phyloP scores from a whole-genome alignment of 2,797 vertebrate genomes.

The Yasuhikotakia modesta region DNA sequence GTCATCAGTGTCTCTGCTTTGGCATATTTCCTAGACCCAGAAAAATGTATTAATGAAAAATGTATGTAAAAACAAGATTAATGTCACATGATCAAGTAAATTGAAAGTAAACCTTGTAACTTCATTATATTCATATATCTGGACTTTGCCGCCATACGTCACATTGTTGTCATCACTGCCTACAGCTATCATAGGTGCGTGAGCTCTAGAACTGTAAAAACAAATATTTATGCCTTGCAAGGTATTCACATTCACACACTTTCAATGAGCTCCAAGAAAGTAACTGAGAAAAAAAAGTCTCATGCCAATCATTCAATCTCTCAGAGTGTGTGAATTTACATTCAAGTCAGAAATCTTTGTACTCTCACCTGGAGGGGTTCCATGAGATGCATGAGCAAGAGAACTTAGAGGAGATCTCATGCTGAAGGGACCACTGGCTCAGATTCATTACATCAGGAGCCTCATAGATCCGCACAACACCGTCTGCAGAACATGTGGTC shows the following conservation, averaged over 20 bases:
- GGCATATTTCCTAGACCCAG: constrained; percentile 92
- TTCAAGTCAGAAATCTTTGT: not conserved
- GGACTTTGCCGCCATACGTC: constrained; percentile 90
- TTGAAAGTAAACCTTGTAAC: constrained; percentile 83
- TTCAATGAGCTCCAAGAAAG: no score
- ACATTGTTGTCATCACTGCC: constrained; percentile 93
- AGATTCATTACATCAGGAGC: constrained; percentile 98
- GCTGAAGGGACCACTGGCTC: constrained; percentile 96
- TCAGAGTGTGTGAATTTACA: not conserved
- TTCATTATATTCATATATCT: constrained; percentile 97
- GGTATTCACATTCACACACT: no score
- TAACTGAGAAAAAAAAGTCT: no score
- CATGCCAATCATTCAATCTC: not conserved
- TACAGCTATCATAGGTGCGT: constrained; percentile 94
- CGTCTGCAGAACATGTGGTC: constrained; percentile 94
- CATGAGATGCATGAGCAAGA: constrained; percentile 99
- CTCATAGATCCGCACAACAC: constrained; percentile 94
- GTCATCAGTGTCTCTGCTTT: constrained; percentile 95
- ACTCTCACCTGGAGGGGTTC: constrained; percentile 92
- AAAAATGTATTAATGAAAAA: constrained; percentile 76
- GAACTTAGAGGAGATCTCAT: constrained; percentile 97
- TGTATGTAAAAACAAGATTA: not conserved
- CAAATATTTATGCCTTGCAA: not conserved
- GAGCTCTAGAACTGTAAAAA: constrained; percentile 84
- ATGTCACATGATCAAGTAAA: not conserved